Base-by-base conservation (phyloP, 2,113 vertebrate genomes). In the Tetraodon nigroviridis region DNA sequence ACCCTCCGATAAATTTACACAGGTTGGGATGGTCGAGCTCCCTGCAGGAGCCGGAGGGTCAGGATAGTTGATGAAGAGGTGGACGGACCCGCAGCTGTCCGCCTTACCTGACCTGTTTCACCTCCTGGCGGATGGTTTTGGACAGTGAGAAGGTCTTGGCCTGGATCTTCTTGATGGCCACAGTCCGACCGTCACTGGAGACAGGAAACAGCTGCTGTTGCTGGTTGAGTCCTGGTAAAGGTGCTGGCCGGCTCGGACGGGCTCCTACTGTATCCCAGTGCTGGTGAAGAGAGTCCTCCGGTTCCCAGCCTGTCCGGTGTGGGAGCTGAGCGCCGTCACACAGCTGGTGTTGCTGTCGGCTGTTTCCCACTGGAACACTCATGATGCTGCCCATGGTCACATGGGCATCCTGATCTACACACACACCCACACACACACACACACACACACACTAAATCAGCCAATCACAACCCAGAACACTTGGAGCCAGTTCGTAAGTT, bases 21-120 rank as follows among this genome's bases (percentile, higher is more conserved):
- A 94, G 86, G 83, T 93, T 95, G 5, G 87, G 88, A 63, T 95
- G 93, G 64, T 95, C 93, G 24, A 93, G 89, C 85, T 96, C 94
- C 75, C 95, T 95, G 80, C 5, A 49, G 15, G 52, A 12, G 42
- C 2, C 48, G 53, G 6, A 18, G 5, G 44, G 21, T 54, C 24
- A 29, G 7, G 29, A 7, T 0, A 17, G 17, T 10, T 32, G 18
- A 15, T 4, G 8, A 15, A 2, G 15, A 21, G 14, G 16, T 7
- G 27, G 5, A 6, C 7, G 2, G 6, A 2, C 10, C 13, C 17
- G n/a, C n/a, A n/a, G n/a, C 0, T 32, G 22, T 21, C 17, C 29
- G 21, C n/a, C 29, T 58, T 77, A 94, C 90, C 93, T 91, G 54
- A 92, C 82, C 90, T 94, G 90, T 58, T 94, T 93, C 64, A 94